Base-by-base conservation (phyloP, 2,113 vertebrate species). In the Odobenus rosmarus region DNA sequence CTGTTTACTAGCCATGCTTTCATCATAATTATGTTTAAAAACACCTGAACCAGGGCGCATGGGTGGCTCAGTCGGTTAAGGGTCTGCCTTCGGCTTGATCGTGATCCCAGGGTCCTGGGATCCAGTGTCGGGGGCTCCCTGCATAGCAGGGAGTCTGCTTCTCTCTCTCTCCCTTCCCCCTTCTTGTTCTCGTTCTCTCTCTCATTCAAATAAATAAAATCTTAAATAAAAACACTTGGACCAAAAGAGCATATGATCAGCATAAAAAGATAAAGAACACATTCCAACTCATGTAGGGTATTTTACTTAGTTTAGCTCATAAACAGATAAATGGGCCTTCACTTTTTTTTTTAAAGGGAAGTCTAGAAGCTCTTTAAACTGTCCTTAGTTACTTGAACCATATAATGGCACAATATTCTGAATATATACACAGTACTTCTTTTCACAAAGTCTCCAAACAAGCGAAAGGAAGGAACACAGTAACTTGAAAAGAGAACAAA, bases 401-500 rank as follows among this genome's bases (percentile, higher is more conserved):
- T 16, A 59, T 18, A 55, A 77, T 14, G 72, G n/a, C 53, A 86
- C 19, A n/a, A 53, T 46, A 90, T 57, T 84, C 79, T 95, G 42
- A 62, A 92, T 46, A 83, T 39, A 88, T 42, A 36, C 64, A 31
- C 3, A 59, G 69, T 61, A 61, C 26, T 79, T 62, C 51, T 89
- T 86, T 86, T 67, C 64, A 61, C 15, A 28, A 86, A 49, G 49
- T 80, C 64, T 76, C 33, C 84, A 64, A 92, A 57, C 23, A 93
- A 85, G 74, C 16, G 21, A 53, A 74, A 94, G 51, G 67, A 85
- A 95, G 59, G 55, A 93, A 90, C 49, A 96, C 3, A 67, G 55
- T 85, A 67, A 89, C 55, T 46, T 91, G 33, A 88, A 97, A 77
- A 90, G 24, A 53, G 13, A 95, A 46, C n/a, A 92, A 79, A 62